A percentile compares a stretch with the other conserved stretches of the same genome.
Evolutionary conservation across 2,888 invertebrate species (phyloP).

Genomic region (Tetropium fuscum): DNA sequence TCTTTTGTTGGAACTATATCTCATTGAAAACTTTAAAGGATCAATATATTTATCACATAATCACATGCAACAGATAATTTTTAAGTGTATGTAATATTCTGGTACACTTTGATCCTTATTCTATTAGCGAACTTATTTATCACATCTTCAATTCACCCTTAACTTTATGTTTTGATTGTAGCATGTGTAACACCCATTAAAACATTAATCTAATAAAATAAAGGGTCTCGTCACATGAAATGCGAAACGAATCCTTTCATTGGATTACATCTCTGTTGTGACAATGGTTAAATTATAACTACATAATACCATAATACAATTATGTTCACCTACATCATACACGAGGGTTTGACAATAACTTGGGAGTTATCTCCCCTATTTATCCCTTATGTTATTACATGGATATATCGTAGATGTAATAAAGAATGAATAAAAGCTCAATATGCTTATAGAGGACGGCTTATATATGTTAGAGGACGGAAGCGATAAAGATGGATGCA

Average conservation of each 20-base stretch:
- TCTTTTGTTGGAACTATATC: too few relatives aligned
- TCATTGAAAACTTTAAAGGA: too few relatives aligned
- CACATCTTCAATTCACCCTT: constrained; percentile 13
- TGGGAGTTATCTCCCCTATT: constrained; percentile 25
- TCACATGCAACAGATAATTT: too few relatives aligned
- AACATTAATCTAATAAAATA: constrained; percentile 40
- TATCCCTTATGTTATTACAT: constrained; percentile 26
- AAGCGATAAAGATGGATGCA: too few relatives aligned
- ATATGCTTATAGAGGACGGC: background rate
- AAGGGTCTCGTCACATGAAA: constrained; percentile 1
- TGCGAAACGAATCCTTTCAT: constrained; percentile 17
- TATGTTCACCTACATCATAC: constrained; percentile 32
- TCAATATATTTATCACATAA: too few relatives aligned
- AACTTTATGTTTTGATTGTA: constrained; percentile 12
- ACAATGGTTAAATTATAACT: constrained; percentile 13
- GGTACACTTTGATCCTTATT: too few relatives aligned
- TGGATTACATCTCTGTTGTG: constrained; percentile 16
- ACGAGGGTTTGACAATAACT: constrained; percentile 14
- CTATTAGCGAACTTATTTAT: constrained; percentile 7
- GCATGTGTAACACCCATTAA: constrained; percentile 41
- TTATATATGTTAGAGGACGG: too few relatives aligned
- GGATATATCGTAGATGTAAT: background rate
- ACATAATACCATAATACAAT: constrained; percentile 22
- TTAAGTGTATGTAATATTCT: too few relatives aligned
- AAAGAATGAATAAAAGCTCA: background rate